Conservation (phyloP, 2,113 vertebrate genomes). For the Bufo gargarizans region DNA sequence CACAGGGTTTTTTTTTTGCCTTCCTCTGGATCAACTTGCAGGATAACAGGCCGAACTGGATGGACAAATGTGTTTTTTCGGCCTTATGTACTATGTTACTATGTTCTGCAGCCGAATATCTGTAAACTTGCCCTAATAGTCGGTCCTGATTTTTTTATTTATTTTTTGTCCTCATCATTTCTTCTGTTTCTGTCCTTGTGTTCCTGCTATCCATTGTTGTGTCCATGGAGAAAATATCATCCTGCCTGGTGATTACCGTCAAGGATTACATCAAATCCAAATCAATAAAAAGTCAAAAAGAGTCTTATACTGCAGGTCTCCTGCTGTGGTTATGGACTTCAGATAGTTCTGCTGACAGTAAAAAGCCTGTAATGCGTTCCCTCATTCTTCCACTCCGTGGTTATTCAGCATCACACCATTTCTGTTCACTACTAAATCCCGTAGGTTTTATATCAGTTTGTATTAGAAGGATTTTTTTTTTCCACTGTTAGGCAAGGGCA, state of each 20-base stretch:
- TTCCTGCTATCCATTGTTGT: neutral
- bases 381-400: neutral
- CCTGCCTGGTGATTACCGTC: neutral
- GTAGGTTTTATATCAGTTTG: neutral
- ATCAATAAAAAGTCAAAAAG: slow-evolving; percentile 7
- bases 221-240: neutral
- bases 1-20: too few species aligned
- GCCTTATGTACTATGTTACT: too few species aligned
- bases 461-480: neutral
- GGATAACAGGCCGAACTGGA: too few species aligned
- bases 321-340: neutral
- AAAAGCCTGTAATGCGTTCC: neutral
- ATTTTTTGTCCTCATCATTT: too few species aligned
- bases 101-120: too few species aligned
- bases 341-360: neutral
- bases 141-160: too few species aligned
- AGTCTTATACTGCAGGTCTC: neutral
- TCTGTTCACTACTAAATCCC: neutral
- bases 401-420: neutral
- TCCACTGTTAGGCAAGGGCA: neutral
- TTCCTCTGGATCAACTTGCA: too few species aligned
- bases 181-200: neutral
- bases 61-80: too few species aligned
- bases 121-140: too few species aligned
- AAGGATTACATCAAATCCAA: slow-evolving; percentile 1